phyloP scores from a whole-genome alignment of 2,113 vertebrate genomes.

The Rhinopomastus cyanomelas region DNA sequence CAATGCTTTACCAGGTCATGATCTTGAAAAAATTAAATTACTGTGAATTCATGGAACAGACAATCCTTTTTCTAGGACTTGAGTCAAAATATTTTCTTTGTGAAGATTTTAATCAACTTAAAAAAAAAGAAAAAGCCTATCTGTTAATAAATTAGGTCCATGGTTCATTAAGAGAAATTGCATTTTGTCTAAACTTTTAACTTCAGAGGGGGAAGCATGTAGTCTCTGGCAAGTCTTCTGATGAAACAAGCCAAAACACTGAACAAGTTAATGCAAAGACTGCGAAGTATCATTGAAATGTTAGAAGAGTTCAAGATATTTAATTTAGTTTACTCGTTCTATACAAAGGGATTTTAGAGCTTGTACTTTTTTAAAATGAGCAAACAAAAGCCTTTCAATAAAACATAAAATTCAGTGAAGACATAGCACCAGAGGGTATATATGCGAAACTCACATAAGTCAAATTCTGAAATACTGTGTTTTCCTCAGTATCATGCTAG shows the following conservation, averaged over 20 bases:
- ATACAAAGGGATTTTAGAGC: neutral
- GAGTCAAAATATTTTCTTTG: neutral
- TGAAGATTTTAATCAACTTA: neutral
- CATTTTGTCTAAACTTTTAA: neutral
- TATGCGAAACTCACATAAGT: neutral
- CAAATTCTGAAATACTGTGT: neutral
- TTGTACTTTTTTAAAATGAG: neutral
- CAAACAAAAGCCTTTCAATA: neutral
- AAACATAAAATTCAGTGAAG: neutral
- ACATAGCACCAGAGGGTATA: neutral
- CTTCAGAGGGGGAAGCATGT: neutral
- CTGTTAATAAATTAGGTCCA: neutral
- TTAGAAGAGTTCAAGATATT: neutral
- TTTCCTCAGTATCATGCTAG: neutral
- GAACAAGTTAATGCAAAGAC: neutral
- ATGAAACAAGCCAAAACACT: neutral
- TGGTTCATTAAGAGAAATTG: neutral
- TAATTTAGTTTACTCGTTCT: neutral
- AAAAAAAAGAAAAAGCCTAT: neutral
- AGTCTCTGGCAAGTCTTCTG: neutral
- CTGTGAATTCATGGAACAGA: neutral
- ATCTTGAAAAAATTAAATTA: neutral
- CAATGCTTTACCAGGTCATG: neutral
- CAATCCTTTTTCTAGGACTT: neutral
- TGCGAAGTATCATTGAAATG: neutral